Conservation (phyloP, 1,140 invertebrate genomes). For the Drosophila erecta region DNA sequence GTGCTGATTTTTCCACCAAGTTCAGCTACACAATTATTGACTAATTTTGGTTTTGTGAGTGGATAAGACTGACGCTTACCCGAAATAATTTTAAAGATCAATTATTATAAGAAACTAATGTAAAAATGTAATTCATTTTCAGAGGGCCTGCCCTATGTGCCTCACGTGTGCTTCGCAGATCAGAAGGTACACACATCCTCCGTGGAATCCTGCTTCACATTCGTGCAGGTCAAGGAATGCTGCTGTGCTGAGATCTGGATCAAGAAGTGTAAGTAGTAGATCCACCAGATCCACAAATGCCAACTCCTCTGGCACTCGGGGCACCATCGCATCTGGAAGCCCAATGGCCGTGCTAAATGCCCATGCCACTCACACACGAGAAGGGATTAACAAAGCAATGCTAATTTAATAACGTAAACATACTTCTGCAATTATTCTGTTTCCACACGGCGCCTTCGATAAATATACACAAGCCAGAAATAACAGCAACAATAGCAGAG, state of each 20-base stretch:
- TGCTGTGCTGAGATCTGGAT: constrained; percentile 87
- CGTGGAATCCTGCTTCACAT: constrained; percentile 87
- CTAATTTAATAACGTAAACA: constrained; percentile 77
- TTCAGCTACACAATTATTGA: neutral
- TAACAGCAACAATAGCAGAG: constrained; percentile 36
- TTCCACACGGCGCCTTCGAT: constrained; percentile 45
- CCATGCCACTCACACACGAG: constrained; percentile 21
- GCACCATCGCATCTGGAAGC: constrained; percentile 16
- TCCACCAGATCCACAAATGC: neutral
- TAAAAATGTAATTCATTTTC: constrained; percentile 37
- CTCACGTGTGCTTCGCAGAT: constrained; percentile 87
- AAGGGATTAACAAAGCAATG: constrained; percentile 71
- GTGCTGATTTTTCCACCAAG: neutral
- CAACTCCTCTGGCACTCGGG: neutral
- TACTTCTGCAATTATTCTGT: constrained; percentile 25
- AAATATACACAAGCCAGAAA: constrained; percentile 44
- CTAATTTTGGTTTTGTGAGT: neutral
- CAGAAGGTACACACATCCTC: constrained; percentile 86
- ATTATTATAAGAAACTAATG: neutral
- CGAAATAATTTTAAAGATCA: neutral
- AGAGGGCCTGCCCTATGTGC: constrained; percentile 88
- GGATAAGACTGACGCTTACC: neutral
- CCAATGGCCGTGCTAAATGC: constrained; percentile 42
- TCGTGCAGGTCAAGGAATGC: constrained; percentile 87
- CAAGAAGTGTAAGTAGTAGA: constrained; percentile 86